Base-by-base conservation (phyloP, 2,888 invertebrate genomes). In the Seira ritae region DNA sequence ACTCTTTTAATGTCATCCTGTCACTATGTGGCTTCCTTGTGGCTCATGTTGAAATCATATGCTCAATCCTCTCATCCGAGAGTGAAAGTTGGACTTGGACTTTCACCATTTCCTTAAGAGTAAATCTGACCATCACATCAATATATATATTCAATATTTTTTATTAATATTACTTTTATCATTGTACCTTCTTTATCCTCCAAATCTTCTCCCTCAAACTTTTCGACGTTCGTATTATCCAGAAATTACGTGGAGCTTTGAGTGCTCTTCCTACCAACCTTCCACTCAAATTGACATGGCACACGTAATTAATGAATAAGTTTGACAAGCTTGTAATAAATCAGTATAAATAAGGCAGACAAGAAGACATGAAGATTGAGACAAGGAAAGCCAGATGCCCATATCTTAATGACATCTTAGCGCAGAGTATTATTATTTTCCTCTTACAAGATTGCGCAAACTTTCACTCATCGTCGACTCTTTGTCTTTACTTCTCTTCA, bases 261-360 rank as follows among this genome's bases (percentile, higher is more conserved):
- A n/a, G n/a, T n/a, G n/a, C n/a, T n/a, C n/a, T n/a, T n/a, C n/a
- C n/a, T n/a, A n/a, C n/a, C n/a, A n/a, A n/a, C 60, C 12, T 60
- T 73, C 17, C 72, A 31, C 46, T 60, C 60, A 72, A 60, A 82
- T 77, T 76, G 82, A 60, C 82, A 77, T 20, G n/a, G 71, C 77
- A 12, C 42, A 42, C 42, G 81, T 81, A 77, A 82, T 82, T 82
- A 82, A 82, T 82, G 82, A 77, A 68, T 31, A 72, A 82, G 71
- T 82, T 82, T 76, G 82, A 82, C 82, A 82, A 82, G 82, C 37
- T 68, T 46, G 76, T 82, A 72, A 73, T 77, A 82, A 77, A 82
- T 82, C 82, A 82, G 82, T 70, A 70, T 22, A 42, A 77, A 66
- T 68, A 72, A 77, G 55, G 23, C n/a, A n/a, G n/a, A n/a, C n/a